Evolutionary conservation across 2,113 vertebrate species (phyloP), one percentile per base, ranked within the genome.

Genomic region (Microcebus ravelobensis): DNA sequence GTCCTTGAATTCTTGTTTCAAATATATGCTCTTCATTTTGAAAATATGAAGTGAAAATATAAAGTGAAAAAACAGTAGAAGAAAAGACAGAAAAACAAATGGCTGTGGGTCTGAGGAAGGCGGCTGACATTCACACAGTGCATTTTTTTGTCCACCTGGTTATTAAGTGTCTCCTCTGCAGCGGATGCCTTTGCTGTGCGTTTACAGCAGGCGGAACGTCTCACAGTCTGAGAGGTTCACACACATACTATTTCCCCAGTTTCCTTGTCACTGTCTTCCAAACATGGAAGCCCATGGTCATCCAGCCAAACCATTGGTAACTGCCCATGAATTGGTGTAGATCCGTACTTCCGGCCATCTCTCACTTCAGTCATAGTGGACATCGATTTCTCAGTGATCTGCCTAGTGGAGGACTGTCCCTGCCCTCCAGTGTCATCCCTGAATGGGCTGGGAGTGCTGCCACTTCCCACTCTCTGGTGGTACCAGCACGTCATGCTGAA

Each of bases 1-100:
- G 36, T 42, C 11, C n/a, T 90, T 80, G 57, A 65, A 20, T 90
- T 91, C 48, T 77, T 91, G 34, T 65, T 93, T 96, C 73, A 67
- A 55, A 18, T 52, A 29, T 25, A 20, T 3, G 42, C 9, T 81
- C n/a, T 85, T 96, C 4, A 12, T 71, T 95, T 59, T 85, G 88
- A 91, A 95, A 81, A 77, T 18, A 27, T 45, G 45, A 45, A 45
- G 45, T 45, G 45, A 45, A 45, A 45, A 45, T 45, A 45, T 4
- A 83, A 59, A 20, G 18, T 27, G 34, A 63, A 59, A 6, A 82
- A 55, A 9, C 12, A 55, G 15, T 14, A 13, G 1, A 45, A 55
- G 13, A 68, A 31, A 39, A 92, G 48, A 31, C 8, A 31, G 70
- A 42, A 34, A 55, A 2, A 55, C 20, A 15, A 59, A 70, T 70